Evolutionary conservation across 2,797 vertebrate species (phyloP).

Genomic region (Clangula hyemalis): DNA sequence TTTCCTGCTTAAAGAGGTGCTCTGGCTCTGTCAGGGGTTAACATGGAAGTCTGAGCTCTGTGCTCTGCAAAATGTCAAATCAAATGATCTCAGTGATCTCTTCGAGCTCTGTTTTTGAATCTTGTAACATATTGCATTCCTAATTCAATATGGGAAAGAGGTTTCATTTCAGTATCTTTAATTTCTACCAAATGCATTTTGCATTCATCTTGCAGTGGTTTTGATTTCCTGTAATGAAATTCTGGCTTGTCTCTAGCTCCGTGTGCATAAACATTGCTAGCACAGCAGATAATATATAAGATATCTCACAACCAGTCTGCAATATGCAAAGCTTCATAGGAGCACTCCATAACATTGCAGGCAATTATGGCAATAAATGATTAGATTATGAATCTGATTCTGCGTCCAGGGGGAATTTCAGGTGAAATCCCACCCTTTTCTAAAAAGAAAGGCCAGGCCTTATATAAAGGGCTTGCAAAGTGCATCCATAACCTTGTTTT

Average conservation of each 20-base stretch:
- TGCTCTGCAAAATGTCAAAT: background rate
- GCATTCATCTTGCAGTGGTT: conserved; percentile 18
- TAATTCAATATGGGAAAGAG: background rate
- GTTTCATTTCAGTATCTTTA: background rate
- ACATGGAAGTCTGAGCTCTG: background rate
- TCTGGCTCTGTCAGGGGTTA: background rate
- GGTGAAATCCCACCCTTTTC: background rate
- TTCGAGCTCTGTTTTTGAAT: background rate
- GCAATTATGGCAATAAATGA: conserved; percentile 37
- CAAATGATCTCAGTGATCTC: background rate
- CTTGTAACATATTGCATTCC: background rate
- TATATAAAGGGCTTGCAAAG: background rate
- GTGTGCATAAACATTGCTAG: background rate
- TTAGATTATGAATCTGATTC: background rate
- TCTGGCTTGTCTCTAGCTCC: conserved; percentile 45
- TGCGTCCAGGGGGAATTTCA: background rate
- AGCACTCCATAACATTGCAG: background rate
- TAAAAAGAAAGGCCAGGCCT: background rate
- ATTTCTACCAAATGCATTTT: conserved; percentile 36
- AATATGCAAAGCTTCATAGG: conserved; percentile 29
- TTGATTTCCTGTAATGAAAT: conserved; percentile 42
- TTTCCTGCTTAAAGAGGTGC: background rate
- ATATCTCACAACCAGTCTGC: conserved; percentile 1
- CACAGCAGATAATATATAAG: conserved; percentile 17
- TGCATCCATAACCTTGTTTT: background rate